Evolutionary conservation across 2,797 vertebrate genomes (phyloP).

Genomic region (Euphonia xanthogaster): DNA sequence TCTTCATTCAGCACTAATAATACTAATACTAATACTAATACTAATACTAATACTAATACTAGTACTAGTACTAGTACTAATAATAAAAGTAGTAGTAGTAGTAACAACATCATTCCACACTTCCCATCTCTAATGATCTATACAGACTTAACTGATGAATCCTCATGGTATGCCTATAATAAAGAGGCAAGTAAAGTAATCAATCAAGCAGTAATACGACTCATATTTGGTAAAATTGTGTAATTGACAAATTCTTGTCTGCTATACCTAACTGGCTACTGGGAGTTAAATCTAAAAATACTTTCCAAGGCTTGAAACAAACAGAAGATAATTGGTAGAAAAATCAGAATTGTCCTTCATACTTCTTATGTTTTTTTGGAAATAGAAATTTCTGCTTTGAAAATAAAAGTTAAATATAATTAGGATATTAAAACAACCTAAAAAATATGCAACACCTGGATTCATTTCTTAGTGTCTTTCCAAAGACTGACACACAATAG

Average conservation of each 20-base stretch:
- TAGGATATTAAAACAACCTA: rapidly evolving
- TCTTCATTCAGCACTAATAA: neutral
- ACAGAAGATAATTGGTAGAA: neutral
- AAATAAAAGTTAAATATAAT: neutral
- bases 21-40: neutral
- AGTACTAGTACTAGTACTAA: too few relatives aligned
- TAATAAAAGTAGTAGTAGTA: neutral
- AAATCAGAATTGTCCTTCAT: neutral
- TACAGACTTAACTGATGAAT: slow-evolving; percentile 10
- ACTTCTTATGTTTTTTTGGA: neutral
- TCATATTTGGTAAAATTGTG: neutral
- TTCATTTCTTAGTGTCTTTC: neutral
- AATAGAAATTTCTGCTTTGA: neutral
- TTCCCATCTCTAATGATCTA: neutral
- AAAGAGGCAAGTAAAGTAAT: neutral
- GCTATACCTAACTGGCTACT: neutral
- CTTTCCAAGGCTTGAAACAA: neutral
- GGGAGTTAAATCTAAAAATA: neutral
- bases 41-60: neutral
- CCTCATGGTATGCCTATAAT: neutral
- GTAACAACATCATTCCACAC: neutral
- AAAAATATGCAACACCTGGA: neutral
- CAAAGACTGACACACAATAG: neutral
- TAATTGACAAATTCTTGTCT: neutral
- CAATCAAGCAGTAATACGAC: neutral